Conservation (phyloP, 2,113 vertebrate genomes). For the Dolichotis patagonum region DNA sequence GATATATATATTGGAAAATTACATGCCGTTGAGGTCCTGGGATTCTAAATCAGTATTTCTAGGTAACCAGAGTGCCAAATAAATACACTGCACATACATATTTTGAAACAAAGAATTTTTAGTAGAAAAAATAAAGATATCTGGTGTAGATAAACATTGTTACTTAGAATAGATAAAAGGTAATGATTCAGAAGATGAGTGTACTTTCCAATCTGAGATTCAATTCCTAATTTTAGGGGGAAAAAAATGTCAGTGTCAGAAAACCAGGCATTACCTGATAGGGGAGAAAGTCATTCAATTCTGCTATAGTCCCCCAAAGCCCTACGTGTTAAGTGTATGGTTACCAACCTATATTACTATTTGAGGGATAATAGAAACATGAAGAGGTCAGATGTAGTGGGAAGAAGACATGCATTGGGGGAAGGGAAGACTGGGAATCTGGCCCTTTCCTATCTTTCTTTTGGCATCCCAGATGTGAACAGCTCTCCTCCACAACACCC, state of each 20-base stretch:
- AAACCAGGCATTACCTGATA: background rate
- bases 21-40: background rate
- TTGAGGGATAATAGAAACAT: accelerated
- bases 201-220: background rate
- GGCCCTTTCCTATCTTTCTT: background rate
- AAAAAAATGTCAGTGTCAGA: background rate
- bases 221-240: background rate
- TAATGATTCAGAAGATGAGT: background rate
- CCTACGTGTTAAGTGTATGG: background rate
- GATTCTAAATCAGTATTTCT: background rate
- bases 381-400: background rate
- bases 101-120: background rate
- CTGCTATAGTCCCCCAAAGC: background rate
- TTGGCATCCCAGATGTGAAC: background rate
- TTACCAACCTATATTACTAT: background rate
- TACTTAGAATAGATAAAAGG: background rate
- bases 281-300: background rate
- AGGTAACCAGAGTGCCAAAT: background rate
- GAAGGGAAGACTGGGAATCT: background rate
- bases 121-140: background rate
- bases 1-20: constrained; percentile 3
- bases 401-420: background rate
- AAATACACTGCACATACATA: background rate
- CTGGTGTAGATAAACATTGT: background rate
- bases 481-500: background rate